Evolutionary conservation across 2,888 invertebrate genomes (phyloP).

Genomic region (Lycophotia porphyrea): DNA sequence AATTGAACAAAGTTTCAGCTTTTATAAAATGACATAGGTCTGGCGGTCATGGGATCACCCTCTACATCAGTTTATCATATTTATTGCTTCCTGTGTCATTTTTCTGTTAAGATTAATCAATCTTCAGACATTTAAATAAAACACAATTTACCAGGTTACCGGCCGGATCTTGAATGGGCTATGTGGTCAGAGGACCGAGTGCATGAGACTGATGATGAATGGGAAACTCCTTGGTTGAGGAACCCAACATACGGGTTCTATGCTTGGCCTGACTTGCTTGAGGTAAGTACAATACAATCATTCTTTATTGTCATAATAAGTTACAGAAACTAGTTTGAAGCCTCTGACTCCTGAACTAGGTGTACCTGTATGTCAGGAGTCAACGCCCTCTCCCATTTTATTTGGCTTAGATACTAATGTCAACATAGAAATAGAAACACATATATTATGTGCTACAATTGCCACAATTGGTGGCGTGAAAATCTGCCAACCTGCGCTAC

Average conservation of each 20-base stretch:
- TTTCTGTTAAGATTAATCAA: not conserved
- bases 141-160: slow-evolving; percentile 85
- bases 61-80: not conserved
- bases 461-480: too few species aligned
- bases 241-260: slow-evolving; percentile 92
- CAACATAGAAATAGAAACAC: too few species aligned
- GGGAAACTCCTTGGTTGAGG: slow-evolving; percentile 93
- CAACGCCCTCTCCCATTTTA: too few species aligned
- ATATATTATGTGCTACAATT: too few species aligned
- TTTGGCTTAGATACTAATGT: too few species aligned
- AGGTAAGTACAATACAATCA: too few species aligned
- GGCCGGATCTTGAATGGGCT: slow-evolving; percentile 94
- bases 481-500: too few species aligned
- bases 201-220: slow-evolving; percentile 92
- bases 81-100: not conserved
- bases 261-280: slow-evolving; percentile 89
- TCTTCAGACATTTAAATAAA: not conserved
- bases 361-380: too few species aligned
- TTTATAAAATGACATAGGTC: not conserved
- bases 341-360: too few species aligned
- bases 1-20: not conserved
- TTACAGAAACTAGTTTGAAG: too few species aligned
- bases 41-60: not conserved
- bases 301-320: too few species aligned
- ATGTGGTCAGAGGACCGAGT: slow-evolving; percentile 91